Conservation (phyloP, 2,113 vertebrate species). For the Verasper variegatus region DNA sequence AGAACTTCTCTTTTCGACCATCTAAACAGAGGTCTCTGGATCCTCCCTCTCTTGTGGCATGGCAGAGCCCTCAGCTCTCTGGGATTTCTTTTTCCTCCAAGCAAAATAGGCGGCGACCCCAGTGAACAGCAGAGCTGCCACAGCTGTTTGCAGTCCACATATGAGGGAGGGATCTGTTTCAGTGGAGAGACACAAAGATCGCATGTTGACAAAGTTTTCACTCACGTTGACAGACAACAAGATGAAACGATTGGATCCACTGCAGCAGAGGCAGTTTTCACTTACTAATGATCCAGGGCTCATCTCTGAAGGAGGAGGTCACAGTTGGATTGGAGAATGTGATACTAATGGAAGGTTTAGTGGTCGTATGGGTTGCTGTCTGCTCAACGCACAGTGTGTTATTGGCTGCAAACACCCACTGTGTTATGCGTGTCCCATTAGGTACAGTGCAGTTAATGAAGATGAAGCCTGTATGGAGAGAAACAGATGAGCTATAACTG, state of each 20-base stretch:
- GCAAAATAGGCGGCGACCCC: too few species aligned
- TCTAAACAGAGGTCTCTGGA: too few species aligned
- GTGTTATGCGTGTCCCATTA: slow-evolving; percentile 50
- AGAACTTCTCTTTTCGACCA: too few species aligned
- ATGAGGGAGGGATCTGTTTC: not conserved
- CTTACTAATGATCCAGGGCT: slow-evolving; percentile 43
- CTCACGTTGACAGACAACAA: too few species aligned
- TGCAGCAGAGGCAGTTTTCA: slow-evolving; percentile 17
- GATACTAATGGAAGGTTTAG: slow-evolving; percentile 16
- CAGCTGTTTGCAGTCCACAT: too few species aligned
- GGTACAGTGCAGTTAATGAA: slow-evolving; percentile 50
- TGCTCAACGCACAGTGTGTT: slow-evolving; percentile 33
- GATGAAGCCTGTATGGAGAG: slow-evolving; percentile 43
- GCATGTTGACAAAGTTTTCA: too few species aligned
- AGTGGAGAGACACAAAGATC: too few species aligned
- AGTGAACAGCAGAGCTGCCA: too few species aligned
- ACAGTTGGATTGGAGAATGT: slow-evolving; percentile 31
- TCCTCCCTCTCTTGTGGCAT: too few species aligned
- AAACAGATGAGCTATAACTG: not conserved
- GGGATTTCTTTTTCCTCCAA: too few species aligned
- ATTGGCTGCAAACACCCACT: slow-evolving; percentile 51
- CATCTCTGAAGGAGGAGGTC: fast-evolving
- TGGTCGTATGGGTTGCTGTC: not conserved
- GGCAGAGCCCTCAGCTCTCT: too few species aligned
- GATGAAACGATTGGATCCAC: not conserved